phyloP scores from a whole-genome alignment of 1,140 invertebrate genomes.

The Phenacoccus solenopsis region DNA sequence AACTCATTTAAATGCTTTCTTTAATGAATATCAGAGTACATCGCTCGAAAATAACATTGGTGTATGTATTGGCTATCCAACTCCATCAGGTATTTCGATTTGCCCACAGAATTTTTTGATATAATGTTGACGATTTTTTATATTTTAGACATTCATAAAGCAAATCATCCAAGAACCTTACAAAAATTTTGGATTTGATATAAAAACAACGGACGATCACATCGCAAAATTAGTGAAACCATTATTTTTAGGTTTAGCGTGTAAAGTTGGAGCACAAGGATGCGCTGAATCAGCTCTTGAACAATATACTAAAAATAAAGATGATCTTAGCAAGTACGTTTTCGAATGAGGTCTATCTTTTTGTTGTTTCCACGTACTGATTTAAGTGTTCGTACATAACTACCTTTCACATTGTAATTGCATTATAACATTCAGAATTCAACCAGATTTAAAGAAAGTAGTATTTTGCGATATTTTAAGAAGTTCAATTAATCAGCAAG shows the following conservation, averaged over 20 bases:
- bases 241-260: neutral
- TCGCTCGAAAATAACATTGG: too few relatives aligned
- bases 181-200: neutral
- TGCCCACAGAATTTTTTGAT: too few relatives aligned
- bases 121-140: neutral
- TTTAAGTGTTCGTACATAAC: too few relatives aligned
- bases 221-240: neutral
- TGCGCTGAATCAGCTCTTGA: neutral
- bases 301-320: neutral
- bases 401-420: too few relatives aligned
- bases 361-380: too few relatives aligned
- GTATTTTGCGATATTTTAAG: neutral
- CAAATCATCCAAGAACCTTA: neutral
- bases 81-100: too few relatives aligned
- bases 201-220: neutral
- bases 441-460: neutral
- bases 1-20: neutral
- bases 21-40: too few relatives aligned
- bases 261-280: neutral
- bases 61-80: too few relatives aligned
- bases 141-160: neutral
- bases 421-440: neutral
- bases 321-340: neutral
- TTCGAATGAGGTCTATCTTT: too few relatives aligned
- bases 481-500: neutral